Evolutionary conservation across 2,113 vertebrate species (phyloP), one percentile per base, ranked within the genome.

Genomic region (Grammomys dolichurus): DNA sequence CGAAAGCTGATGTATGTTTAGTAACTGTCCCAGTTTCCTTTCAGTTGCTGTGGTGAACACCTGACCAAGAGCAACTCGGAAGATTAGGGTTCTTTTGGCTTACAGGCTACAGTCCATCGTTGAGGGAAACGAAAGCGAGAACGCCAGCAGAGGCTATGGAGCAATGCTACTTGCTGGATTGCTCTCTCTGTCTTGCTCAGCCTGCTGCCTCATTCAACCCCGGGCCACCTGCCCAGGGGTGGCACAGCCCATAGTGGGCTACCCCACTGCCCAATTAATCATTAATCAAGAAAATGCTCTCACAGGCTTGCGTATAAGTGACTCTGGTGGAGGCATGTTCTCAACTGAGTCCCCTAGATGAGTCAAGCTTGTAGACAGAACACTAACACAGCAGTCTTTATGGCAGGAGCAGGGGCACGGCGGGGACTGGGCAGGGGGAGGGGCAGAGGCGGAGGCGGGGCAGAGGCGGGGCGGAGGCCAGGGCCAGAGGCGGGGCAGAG

Each of bases 401-500:
- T 87, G 63, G 26, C 20, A 6, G 20, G 58, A 40, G 20, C 4
- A 5, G 58, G 58, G 58, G 14, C 17, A 2, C 11, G 54, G 54
- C 1, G 54, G 12, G 54, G 54, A 14, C 54, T 3, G 56, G 56
- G 56, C 14, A 16, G 9, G 16, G 14, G 56, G 2, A 4, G 56
- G 17, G 56, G 20, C 17, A 63, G 65, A 28, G 28, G 28, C 28
- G 11, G 65, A 1, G 26, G 4, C 2, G 0, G 65, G 26, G 65
- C 2, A 4, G 65, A 28, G 26, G 26, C 2, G 1, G 63, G 63
- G 9, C 19, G 17, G 58, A 22, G 22, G 60, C 6, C 46, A 46
- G 46, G 46, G 46, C 6, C 46, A n/a, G 65, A 1, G 26, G 3
- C 2, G 0, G 65, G 26, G 65, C 2, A 4, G 65, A 28, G 26